A percentile compares a stretch with the other conserved stretches of the same genome.
These are phyloP conservation scores for Lochmaea crataegi DNA, from an alignment of 2,888 invertebrate species.

Conservation along the genomic window DNA sequence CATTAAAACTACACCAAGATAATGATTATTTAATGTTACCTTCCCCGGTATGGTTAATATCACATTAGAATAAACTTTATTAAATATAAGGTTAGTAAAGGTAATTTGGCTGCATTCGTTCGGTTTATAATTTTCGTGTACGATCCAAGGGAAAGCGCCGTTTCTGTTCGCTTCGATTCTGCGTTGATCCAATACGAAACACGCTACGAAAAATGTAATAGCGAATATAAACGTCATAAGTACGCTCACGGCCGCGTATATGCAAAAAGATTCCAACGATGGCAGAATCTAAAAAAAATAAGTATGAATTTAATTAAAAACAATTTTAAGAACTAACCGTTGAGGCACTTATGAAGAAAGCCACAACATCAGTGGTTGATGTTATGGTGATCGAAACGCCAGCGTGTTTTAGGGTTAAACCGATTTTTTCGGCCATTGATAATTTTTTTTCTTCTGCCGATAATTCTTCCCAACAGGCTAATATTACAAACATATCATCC, in stretches of 20 bases:
- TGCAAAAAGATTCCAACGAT: conserved; percentile 83
- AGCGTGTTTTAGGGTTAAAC: conserved; percentile 79
- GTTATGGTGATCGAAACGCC: conserved; percentile 88
- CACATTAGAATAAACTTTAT: conserved; percentile 72
- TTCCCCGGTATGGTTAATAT: conserved; percentile 77
- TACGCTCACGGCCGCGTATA: conserved; percentile 83
- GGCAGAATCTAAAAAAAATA: conserved; percentile 74
- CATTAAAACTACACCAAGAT: conserved; percentile 3
- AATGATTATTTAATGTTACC: conserved; percentile 55
- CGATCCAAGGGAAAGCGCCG: conserved; percentile 75
- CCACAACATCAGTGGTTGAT: conserved; percentile 84
- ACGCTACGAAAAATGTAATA: conserved; percentile 84
- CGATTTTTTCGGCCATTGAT: conserved; percentile 74
- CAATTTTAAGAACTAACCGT: conserved; percentile 67
- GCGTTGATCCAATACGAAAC: conserved; percentile 78
- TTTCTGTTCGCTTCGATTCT: conserved; percentile 74
- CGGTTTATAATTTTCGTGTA: conserved; percentile 67
- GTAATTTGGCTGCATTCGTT: conserved; percentile 69
- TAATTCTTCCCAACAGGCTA: conserved; percentile 80
- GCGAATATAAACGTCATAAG: conserved; percentile 80
- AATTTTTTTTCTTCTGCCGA: conserved; percentile 68
- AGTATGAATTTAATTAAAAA: not conserved
- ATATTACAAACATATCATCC: conserved; percentile 89
- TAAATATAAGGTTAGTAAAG: conserved; percentile 70
- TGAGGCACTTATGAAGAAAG: conserved; percentile 81